A percentile compares a stretch with the other conserved stretches of the same genome.
Evolutionary conservation across 2,888 invertebrate species (phyloP).

Genomic region (Drosophila acutilabella): DNA sequence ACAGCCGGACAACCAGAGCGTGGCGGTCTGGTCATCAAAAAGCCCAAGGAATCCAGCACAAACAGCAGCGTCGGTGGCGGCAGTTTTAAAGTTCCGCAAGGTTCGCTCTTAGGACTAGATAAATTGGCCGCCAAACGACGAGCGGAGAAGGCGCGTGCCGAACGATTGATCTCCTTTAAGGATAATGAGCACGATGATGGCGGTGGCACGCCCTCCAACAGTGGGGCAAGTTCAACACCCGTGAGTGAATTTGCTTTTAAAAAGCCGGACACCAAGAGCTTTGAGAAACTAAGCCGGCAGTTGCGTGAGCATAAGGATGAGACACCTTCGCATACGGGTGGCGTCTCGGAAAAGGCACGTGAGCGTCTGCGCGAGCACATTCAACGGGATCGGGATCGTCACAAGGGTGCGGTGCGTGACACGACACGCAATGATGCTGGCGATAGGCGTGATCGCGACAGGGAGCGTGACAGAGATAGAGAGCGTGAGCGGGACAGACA

Average conservation of each 20-base stretch:
- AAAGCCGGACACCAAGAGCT: constrained; percentile 82
- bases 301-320: constrained; percentile 93
- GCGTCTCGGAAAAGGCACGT: constrained; percentile 89
- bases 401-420: constrained; percentile 46
- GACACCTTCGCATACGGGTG: constrained; percentile 97
- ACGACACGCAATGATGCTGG: constrained; percentile 42
- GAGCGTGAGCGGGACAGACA: constrained; percentile 64
- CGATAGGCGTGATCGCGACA: constrained; percentile 75
- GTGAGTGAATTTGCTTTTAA: constrained; percentile 83
- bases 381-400: constrained; percentile 84
- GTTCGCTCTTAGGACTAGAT: constrained; percentile 93
- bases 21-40: constrained; percentile 91
- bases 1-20: constrained; percentile 86
- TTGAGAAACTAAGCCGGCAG: constrained; percentile 86
- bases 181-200: constrained; percentile 85
- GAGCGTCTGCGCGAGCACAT: constrained; percentile 90
- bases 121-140: constrained; percentile 92
- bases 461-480: constrained; percentile 50
- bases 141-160: constrained; percentile 87
- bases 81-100: constrained; percentile 90
- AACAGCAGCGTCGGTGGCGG: constrained; percentile 74
- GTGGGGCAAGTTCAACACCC: constrained; percentile 37
- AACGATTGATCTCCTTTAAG: constrained; percentile 89
- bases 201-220: constrained; percentile 63
- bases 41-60: constrained; percentile 84